Percentiles rank a stretch among this genome's conserved stretches.
These are phyloP conservation scores for Hiodon tergisus DNA, from an alignment of 2,113 vertebrate genomes.

Conservation along the genomic window DNA sequence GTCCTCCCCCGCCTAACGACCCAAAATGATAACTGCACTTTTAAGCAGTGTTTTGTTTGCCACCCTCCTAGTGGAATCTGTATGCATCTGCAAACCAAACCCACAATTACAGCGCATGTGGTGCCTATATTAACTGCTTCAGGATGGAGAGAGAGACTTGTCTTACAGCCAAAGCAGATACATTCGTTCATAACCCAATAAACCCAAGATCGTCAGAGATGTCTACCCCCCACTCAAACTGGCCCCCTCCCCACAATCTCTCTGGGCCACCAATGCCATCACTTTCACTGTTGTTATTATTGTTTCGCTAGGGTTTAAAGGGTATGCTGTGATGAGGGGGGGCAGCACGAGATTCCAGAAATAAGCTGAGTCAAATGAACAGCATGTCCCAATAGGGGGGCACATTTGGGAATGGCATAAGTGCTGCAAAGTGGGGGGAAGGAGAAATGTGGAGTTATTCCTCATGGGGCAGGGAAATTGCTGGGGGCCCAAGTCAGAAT, in stretches of 20 bases:
- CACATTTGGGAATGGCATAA: background rate
- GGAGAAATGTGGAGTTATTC: constrained; percentile 4
- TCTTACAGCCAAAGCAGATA: background rate
- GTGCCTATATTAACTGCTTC: background rate
- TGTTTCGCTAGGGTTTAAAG: background rate
- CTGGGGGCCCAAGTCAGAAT: too few relatives aligned
- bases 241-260: too few relatives aligned
- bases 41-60: constrained; percentile 14
- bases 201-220: background rate
- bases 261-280: background rate
- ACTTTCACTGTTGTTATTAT: background rate
- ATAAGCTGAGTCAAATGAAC: constrained; percentile 15
- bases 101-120: constrained; percentile 12
- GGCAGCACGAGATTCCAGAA: constrained; percentile 3
- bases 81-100: background rate
- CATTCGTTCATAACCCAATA: background rate
- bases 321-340: background rate
- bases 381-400: background rate
- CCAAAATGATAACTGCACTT: background rate
- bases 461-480: background rate
- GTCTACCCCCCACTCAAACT: background rate
- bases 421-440: background rate
- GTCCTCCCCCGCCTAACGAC: background rate
- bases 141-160: background rate
- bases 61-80: constrained; percentile 2